These are phyloP conservation scores for Bursaphelenchus mucronatus DNA, from an alignment of 1,140 invertebrate species.

Conservation along the genomic window DNA sequence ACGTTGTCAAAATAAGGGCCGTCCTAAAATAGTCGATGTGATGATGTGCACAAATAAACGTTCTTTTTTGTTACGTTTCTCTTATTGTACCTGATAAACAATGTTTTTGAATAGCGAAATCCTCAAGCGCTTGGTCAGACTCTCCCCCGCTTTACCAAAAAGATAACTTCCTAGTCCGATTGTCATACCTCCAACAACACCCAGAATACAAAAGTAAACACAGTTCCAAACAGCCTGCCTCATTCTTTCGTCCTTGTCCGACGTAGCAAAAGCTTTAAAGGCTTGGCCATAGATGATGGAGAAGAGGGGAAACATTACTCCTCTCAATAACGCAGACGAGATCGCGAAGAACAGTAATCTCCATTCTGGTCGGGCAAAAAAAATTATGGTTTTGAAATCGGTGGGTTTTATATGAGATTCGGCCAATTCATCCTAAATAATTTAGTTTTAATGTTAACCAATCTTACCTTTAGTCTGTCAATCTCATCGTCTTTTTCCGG, in stretches of 20 bases:
- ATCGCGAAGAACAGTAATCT: slow-evolving; percentile 16
- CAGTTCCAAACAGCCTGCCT: slow-evolving; percentile 22
- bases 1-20: slow-evolving; percentile 34
- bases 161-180: slow-evolving; percentile 2
- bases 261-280: slow-evolving; percentile 26
- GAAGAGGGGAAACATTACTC: slow-evolving; percentile 36
- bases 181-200: slow-evolving; percentile 24
- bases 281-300: slow-evolving; percentile 36
- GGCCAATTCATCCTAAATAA: slow-evolving; percentile 21
- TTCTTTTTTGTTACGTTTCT: slow-evolving; percentile 10
- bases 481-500: slow-evolving; percentile 14
- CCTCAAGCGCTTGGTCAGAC: slow-evolving; percentile 25
- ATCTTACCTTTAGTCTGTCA: slow-evolving; percentile 1
- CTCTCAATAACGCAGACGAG: slow-evolving; percentile 24
- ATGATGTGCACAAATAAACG: neutral
- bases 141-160: slow-evolving; percentile 29
- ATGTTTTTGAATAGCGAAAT: slow-evolving; percentile 33
- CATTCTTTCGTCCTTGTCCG: slow-evolving; percentile 20
- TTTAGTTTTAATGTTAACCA: neutral
- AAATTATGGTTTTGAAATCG: slow-evolving; percentile 25
- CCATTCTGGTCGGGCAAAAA: slow-evolving; percentile 36
- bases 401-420: slow-evolving; percentile 24
- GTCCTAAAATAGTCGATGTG: slow-evolving; percentile 15
- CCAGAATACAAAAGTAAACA: slow-evolving; percentile 24
- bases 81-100: slow-evolving; percentile 18